A percentile compares a stretch with the other conserved stretches of the same genome.
These are phyloP conservation scores for Sebastes jordani DNA, from an alignment of 2,797 vertebrate genomes.

Conservation along the genomic window DNA sequence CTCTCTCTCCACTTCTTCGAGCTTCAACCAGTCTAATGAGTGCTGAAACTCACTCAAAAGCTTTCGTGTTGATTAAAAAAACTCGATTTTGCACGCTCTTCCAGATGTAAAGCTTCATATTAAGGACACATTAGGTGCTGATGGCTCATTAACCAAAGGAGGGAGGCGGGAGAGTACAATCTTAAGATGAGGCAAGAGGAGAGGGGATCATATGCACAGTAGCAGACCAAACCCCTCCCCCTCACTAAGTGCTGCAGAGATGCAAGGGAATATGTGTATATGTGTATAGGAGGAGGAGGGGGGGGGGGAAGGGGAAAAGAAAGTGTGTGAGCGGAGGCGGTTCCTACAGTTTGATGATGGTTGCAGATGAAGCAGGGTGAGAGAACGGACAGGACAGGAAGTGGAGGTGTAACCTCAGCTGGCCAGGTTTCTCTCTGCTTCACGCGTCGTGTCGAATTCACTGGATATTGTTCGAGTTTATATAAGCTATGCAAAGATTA, in stretches of 20 bases:
- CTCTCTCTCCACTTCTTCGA: background rate
- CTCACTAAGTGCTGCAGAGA: slow-evolving; percentile 75
- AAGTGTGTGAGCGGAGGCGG: slow-evolving; percentile 35
- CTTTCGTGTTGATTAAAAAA: slow-evolving; percentile 1
- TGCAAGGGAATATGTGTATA: slow-evolving; percentile 51
- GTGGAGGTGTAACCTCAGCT: slow-evolving; percentile 40
- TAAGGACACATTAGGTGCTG: slow-evolving; percentile 74
- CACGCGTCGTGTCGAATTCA: background rate
- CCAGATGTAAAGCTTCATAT: slow-evolving; percentile 37
- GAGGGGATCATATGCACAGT: slow-evolving; percentile 68
- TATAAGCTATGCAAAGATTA: slow-evolving; percentile 51
- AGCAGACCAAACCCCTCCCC: slow-evolving; percentile 64
- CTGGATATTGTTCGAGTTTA: background rate
- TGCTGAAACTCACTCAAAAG: slow-evolving; percentile 26
- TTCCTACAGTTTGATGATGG: slow-evolving; percentile 44
- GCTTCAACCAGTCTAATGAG: slow-evolving; percentile 12
- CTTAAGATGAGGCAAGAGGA: slow-evolving; percentile 45
- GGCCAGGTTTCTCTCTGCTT: slow-evolving; percentile 13
- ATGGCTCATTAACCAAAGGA: slow-evolving; percentile 47
- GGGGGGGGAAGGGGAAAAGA: slow-evolving; percentile 12
- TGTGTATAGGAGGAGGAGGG: slow-evolving; percentile 20
- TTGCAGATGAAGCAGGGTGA: slow-evolving; percentile 44
- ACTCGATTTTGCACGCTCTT: background rate
- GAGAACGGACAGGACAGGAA: slow-evolving; percentile 26
- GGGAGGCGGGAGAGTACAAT: slow-evolving; percentile 45